Base-by-base conservation (phyloP, 2,888 invertebrate species). In the Mimachlamys varia region DNA sequence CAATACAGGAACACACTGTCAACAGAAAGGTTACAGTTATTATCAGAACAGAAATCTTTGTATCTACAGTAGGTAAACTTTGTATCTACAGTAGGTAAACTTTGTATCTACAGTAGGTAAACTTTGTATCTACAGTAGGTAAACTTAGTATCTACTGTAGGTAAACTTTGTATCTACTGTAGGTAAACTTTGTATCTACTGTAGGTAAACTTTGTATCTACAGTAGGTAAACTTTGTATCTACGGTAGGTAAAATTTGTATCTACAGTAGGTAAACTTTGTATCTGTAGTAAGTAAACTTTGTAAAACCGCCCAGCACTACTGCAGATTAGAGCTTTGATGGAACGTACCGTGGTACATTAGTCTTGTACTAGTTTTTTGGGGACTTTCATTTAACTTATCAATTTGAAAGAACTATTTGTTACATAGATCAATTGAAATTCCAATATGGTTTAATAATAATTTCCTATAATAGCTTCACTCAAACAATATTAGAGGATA, bases 1-100 rank as follows among this genome's bases (percentile, higher is more conserved):
- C 95, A 88, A 93, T 94, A 94, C 95, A 96, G 90, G 94, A 93
- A 93, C 93, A 94, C 91, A 96, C 96, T 96, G 95, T 55, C 94
- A 93, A 37, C 33, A 76, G n/a, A 38, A 55, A 13, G 53, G 15
- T 19, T 49, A 49, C 27, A 15, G 13, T 49, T 44, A 44, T 19
- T 50, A 22, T n/a, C 37, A 88, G 27, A 17, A n/a, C n/a, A n/a
- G n/a, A n/a, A 38, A 22, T 10, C 17, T 50, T 38, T 37, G 27
- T 27, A 88, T 37, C 19, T 49, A 76, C 27, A 33, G 27, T 22
- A 76, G 76, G 12, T 76, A 1, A 76, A 76, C 22, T n/a, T 27
- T n/a, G n/a, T 62, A 19, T 62, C 62, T 62, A 22, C 12, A 33
- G 27, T 22, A 76, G 76, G 12, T 76, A 1, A 76, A 76, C 22